A percentile compares a stretch with the other conserved stretches of the same genome.
Conservation (phyloP, 2,888 invertebrate species). For the Orthosia cruda region DNA sequence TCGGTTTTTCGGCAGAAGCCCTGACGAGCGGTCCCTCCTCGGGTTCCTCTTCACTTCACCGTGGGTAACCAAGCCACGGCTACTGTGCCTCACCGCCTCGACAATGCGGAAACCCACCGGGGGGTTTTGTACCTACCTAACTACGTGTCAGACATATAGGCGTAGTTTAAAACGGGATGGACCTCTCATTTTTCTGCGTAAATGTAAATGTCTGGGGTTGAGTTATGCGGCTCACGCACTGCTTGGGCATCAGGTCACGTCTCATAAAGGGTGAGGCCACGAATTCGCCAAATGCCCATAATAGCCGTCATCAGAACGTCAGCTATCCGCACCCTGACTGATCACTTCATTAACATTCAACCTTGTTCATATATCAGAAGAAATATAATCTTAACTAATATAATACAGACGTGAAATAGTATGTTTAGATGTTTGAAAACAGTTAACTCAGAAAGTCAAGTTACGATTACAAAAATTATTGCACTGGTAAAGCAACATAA, state of each 20-base stretch:
- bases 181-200: slow-evolving; percentile 61
- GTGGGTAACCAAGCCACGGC: too few relatives aligned
- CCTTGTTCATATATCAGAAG: slow-evolving; percentile 39
- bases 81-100: too few relatives aligned
- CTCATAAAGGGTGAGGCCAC: slow-evolving; percentile 83
- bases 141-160: slow-evolving; percentile 30
- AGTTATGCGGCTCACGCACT: slow-evolving; percentile 78
- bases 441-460: too few relatives aligned
- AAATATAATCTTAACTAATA: slow-evolving; percentile 1
- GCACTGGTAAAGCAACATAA: too few relatives aligned
- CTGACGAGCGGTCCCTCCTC: too few relatives aligned
- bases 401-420: too few relatives aligned
- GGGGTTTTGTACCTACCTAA: background rate
- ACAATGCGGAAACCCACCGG: too few relatives aligned
- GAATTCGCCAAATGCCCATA: slow-evolving; percentile 85
- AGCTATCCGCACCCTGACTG: slow-evolving; percentile 70
- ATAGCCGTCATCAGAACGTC: slow-evolving; percentile 82
- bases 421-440: too few relatives aligned
- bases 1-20: too few relatives aligned
- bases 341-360: slow-evolving; percentile 81
- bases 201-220: slow-evolving; percentile 68
- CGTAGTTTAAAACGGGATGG: slow-evolving; percentile 54
- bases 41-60: too few relatives aligned
- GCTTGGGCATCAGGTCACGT: slow-evolving; percentile 84
- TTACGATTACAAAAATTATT: too few relatives aligned